Evolutionary conservation across 2,797 vertebrate genomes (phyloP), one percentile per base, ranked within the genome.

Genomic region (Tokudaia tokunoshimensis): DNA sequence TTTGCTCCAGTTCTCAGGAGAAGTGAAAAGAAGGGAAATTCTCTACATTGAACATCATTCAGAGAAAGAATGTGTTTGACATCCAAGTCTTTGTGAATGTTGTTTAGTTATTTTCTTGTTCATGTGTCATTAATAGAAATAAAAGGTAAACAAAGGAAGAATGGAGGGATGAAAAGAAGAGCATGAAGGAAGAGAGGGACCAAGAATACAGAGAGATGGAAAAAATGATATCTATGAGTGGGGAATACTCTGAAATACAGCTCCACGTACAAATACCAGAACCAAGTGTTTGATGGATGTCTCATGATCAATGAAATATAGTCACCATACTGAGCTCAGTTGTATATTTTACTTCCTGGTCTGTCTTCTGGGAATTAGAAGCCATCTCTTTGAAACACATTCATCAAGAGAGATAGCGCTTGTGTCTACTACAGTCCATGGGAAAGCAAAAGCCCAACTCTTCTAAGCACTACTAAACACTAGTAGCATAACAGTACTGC

Each of bases 11-110:
- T 3, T 81, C 78, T 74, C 24, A 81, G 41, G 44, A 70, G 34
- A 96, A 94, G 19, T 65, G 34, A 76, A 88, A 83, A 57, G 6
- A 95, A 80, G 20, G 61, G 44, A 96, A 70, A 61, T 75, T 26
- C 41, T 24, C 1, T 92, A 79, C 91, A 44, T 6, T 31, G 88
- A 57, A 78, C 72, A 89, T 3, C 61, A 50, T 74, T 78, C 47
- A 85, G 55, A 94, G 1, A 93, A 61, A 55, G 47, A 61, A 10
- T 70, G 10, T 20, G 93, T 93, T 55, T 80, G 55, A 74, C 19
- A 31, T 74, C 11, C 41, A 84, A 86, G 4, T 0, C 57, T 63
- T 67, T 22, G 34, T 92, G 14, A 86, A 47, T 26, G 12, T 26
- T 37, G 24, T 57, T 89, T 63, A 67, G 55, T 70, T 82, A 63